Conservation (phyloP, 1,140 invertebrate genomes). For the Lycorma delicatula region DNA sequence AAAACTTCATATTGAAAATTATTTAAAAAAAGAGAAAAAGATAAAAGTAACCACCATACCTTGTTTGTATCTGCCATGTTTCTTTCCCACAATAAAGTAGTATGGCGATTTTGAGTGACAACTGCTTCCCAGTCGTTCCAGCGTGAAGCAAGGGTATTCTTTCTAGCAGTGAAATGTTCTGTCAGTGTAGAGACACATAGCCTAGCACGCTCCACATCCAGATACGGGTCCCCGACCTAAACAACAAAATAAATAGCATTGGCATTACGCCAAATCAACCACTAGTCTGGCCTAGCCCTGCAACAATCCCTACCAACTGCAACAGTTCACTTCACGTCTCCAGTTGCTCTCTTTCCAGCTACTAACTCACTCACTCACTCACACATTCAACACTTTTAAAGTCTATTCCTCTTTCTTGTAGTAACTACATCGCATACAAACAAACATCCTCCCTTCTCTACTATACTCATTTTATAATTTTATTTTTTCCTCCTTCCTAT, state of each 20-base stretch:
- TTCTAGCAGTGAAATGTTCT: constrained; percentile 57
- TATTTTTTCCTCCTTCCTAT: too few relatives aligned
- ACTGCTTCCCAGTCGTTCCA: constrained; percentile 62
- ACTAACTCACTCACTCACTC: too few relatives aligned
- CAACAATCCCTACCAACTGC: background rate
- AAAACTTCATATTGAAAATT: background rate
- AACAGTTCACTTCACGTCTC: too few relatives aligned
- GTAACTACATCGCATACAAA: too few relatives aligned
- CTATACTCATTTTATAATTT: too few relatives aligned
- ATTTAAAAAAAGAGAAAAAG: background rate
- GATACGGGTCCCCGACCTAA: constrained; percentile 63
- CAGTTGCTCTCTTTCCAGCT: too few relatives aligned
- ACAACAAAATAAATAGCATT: constrained; percentile 10
- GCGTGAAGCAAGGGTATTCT: constrained; percentile 53
- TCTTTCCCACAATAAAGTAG: constrained; percentile 55
- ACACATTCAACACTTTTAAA: too few relatives aligned
- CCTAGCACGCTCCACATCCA: constrained; percentile 59
- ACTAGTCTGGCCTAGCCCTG: background rate
- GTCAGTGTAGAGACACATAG: constrained; percentile 60
- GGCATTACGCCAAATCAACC: background rate
- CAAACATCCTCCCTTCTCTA: too few relatives aligned
- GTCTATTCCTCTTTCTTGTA: too few relatives aligned
- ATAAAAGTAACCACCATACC: constrained; percentile 41
- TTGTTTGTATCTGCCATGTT: constrained; percentile 64
- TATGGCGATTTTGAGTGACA: constrained; percentile 51